These are phyloP conservation scores for Lates japonicus DNA, from an alignment of 2,797 vertebrate species.

Conservation along the genomic window DNA sequence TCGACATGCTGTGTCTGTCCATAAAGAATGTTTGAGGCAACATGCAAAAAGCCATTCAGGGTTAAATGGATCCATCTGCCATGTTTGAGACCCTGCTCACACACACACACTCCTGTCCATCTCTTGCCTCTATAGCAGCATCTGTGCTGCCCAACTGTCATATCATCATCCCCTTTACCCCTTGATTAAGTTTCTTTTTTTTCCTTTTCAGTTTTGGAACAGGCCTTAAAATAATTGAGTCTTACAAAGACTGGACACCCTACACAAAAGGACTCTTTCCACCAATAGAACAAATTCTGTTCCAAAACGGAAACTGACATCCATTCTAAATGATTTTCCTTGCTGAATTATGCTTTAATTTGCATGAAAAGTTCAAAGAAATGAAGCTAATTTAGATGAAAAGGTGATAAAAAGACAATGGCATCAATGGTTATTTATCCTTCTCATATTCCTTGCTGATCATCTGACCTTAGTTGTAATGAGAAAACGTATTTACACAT, in stretches of 20 bases:
- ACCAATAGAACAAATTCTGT: background rate
- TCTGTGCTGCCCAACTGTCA: background rate
- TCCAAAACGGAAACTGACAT: background rate
- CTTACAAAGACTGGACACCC: background rate
- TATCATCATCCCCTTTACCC: background rate
- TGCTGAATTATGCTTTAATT: background rate
- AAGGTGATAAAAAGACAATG: background rate
- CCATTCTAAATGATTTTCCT: background rate
- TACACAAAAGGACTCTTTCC: background rate
- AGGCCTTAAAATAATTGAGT: background rate
- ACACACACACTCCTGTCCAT: background rate
- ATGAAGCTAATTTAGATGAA: background rate
- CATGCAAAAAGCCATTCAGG: conserved; percentile 41
- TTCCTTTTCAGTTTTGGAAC: background rate
- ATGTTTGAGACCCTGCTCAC: conserved; percentile 22
- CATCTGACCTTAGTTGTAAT: background rate
- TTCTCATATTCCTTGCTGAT: background rate
- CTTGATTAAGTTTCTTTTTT: background rate
- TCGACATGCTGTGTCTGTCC: conserved; percentile 29
- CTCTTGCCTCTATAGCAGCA: background rate
- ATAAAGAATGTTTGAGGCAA: conserved; percentile 33
- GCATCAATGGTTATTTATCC: background rate
- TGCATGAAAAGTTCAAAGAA: background rate
- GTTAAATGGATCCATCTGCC: conserved; percentile 53
- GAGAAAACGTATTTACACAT: background rate